Evolutionary conservation across 2,888 invertebrate species (phyloP), one percentile per base, ranked within the genome.

Genomic region (Heliconius cydno): DNA sequence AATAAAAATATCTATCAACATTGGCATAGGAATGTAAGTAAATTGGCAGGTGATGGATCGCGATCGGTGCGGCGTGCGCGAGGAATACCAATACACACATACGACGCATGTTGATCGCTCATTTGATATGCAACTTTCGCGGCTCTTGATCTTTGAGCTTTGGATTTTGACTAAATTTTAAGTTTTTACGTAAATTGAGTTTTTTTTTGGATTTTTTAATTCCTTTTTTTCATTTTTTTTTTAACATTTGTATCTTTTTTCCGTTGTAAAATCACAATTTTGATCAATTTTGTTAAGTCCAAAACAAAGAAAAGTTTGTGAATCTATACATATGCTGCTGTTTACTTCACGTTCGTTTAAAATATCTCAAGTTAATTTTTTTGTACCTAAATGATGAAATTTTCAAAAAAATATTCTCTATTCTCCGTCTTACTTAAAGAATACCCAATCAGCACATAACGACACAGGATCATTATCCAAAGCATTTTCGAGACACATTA

Each of bases 41-140:
- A 83, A 85, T 85, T 83, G 84, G 82, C 83, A 82, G 83, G 84
- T 84, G 84, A 84, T 84, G 82, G 79, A 84, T 82, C 81, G 83
- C 81, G 83, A 80, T 83, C 82, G 78, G 80, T 79, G 81, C 66
- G 79, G 77, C 83, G 80, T 78, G 78, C 73, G 79, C 66, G 76
- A 41, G n/a, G 84, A 84, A 84, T 84, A 83, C 78, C 83, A 82
- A 84, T 80, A 77, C 71, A 73, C 77, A 78, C 81, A 52, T 76
- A 72, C 77, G 68, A 75, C 81, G 84, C 82, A 84, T 84, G 82
- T 82, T 82, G 84, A 84, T 83, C 74, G 77, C 80, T 79, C 74
- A 78, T 79, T 83, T 78, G 75, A 79, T 72, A 83, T 83, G 84
- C 84, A 79, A 79, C 81, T 83, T 81, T 82, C 78, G 78, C 77